Conservation (phyloP, 2,888 invertebrate species). For the Leptinotarsa rubiginosa region DNA sequence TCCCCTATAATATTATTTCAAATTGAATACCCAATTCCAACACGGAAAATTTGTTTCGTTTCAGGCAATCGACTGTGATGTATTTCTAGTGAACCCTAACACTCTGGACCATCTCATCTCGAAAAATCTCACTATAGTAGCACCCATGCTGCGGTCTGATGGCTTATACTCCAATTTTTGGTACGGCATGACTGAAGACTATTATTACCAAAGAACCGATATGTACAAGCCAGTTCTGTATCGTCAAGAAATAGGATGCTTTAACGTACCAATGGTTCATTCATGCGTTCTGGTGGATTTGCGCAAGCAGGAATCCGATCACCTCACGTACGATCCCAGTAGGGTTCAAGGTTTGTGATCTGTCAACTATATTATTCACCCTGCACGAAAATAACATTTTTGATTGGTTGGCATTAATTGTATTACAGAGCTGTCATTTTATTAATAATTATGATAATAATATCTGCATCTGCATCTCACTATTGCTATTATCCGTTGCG, state of each 20-base stretch:
- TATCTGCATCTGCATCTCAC: too few species aligned
- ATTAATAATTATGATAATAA: too few species aligned
- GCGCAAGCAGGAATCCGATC: constrained; percentile 69
- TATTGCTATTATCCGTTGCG: too few species aligned
- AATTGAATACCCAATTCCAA: too few species aligned
- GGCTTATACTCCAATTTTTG: constrained; percentile 95
- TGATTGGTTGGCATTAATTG: too few species aligned
- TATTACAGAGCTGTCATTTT: too few species aligned
- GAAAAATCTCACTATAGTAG: constrained; percentile 75
- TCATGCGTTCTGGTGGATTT: constrained; percentile 87
- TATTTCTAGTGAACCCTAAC: constrained; percentile 77
- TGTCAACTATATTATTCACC: background rate
- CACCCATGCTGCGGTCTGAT: constrained; percentile 89
- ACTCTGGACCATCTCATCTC: constrained; percentile 74
- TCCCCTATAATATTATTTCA: too few species aligned
- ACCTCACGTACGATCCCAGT: constrained; percentile 79
- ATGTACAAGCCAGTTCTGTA: constrained; percentile 85
- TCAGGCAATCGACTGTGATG: constrained; percentile 88
- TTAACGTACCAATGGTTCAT: constrained; percentile 91
- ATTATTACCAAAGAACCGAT: constrained; percentile 85
- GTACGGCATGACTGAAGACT: constrained; percentile 90
- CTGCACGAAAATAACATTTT: too few species aligned
- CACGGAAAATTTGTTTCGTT: background rate
- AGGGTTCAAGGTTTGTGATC: constrained; percentile 66
- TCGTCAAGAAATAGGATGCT: constrained; percentile 77